phyloP scores from a whole-genome alignment of 1,140 invertebrate species.

The Marisa cornuarietis region DNA sequence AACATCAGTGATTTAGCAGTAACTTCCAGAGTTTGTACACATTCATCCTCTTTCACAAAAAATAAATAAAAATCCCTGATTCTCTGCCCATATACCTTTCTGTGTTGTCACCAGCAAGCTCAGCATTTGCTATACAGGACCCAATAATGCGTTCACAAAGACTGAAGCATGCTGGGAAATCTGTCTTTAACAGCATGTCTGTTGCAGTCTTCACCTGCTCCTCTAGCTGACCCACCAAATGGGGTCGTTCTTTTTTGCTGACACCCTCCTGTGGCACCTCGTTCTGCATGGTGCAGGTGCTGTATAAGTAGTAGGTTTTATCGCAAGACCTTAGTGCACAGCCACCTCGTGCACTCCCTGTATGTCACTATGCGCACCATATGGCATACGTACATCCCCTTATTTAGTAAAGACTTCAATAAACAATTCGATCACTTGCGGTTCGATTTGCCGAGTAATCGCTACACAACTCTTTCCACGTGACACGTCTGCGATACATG shows the following conservation, averaged over 20 bases:
- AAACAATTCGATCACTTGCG: too few relatives aligned
- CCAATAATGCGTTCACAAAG: not conserved
- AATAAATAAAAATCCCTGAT: not conserved
- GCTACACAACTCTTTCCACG: too few relatives aligned
- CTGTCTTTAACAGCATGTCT: constrained; percentile 10
- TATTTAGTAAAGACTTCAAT: too few relatives aligned
- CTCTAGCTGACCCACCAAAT: not conserved
- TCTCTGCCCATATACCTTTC: not conserved
- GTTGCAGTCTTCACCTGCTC: constrained; percentile 15
- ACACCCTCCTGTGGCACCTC: too few relatives aligned
- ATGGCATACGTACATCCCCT: too few relatives aligned
- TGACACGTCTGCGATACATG: too few relatives aligned
- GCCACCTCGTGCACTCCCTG: too few relatives aligned
- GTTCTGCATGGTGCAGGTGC: too few relatives aligned
- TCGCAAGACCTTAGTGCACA: too few relatives aligned
- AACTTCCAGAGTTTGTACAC: not conserved
- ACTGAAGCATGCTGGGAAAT: constrained; percentile 2
- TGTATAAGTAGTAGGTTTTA: too few relatives aligned
- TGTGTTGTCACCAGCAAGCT: not conserved
- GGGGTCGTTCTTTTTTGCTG: not conserved
- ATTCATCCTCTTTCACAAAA: not conserved
- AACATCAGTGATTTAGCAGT: not conserved
- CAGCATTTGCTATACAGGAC: not conserved
- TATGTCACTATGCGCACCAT: too few relatives aligned
- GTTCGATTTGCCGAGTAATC: too few relatives aligned